Base-by-base conservation (phyloP, 2,888 invertebrate species). In the Chaitophorus viminalis region DNA sequence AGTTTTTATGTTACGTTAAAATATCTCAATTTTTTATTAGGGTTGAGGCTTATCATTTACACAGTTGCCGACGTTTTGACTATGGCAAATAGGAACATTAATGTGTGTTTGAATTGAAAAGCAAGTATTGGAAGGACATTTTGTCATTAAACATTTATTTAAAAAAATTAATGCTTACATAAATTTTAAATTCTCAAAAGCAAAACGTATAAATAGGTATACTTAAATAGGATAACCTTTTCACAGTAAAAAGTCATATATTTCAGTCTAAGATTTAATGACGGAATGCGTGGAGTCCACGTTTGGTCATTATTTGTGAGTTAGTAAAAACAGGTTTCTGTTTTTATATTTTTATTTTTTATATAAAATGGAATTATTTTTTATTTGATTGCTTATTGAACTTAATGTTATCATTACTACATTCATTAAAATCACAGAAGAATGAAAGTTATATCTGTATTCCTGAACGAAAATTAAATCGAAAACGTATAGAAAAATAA, bases 301-400 rank as follows among this genome's bases (percentile, higher is more conserved):
- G 5, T 82, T 72, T 72, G 82, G 52, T 82, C 31, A 54, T 46
- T 46, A 46, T 82, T 82, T 54, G 52, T 68, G 29, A n/a, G 29
- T 17, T 11, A 39, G 29, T 39, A 60, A 75, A 75, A 83, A 83
- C 75, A 25, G 83, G 74, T 75, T 75, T 74, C 3, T 36, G 21
- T 82, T 25, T 60, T 82, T 17, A 33, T 6, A n/a, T 36, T 52
- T 54, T 46, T 74, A 60, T 82, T 54, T 25, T 77, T 31, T 60
- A 25, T 25, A 60, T 21, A 21, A 60, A 60, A 60, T 60, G 11
- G 6, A 46, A 46, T 21, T 3, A 6, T 6, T 60, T 60, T 60
- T 60, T 5, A 25, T 60, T 60, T 60, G 60, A 60, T 60, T 25
- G 21, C 60, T 60, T 60, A 60, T 25, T 46, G 8, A 60, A 8